phyloP scores from a whole-genome alignment of 2,797 vertebrate species.

The Xyrichtys novacula region DNA sequence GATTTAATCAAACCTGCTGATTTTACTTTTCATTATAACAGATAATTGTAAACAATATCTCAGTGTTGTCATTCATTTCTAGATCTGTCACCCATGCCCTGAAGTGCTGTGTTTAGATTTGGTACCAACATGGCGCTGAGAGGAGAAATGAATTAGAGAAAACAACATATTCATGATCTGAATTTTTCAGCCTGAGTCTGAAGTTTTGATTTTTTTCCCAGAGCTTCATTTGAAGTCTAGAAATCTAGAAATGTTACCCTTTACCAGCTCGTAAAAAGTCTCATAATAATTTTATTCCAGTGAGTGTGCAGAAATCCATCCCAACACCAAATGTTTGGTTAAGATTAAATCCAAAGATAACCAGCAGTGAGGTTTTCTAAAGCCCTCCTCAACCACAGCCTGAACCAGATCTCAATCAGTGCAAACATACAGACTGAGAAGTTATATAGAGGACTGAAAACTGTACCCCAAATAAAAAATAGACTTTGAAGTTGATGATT shows the following conservation, averaged over 20 bases:
- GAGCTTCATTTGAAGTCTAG: neutral
- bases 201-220: neutral
- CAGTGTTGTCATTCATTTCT: no score
- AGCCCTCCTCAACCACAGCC: conserved; percentile 35
- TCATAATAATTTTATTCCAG: neutral
- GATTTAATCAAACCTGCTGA: no score
- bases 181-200: no score
- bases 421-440: conserved; percentile 52
- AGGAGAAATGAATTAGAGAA: no score
- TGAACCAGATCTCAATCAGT: conserved; percentile 63
- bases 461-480: neutral
- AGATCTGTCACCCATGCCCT: no score
- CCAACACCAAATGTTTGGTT: conserved; percentile 20
- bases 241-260: neutral
- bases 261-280: neutral
- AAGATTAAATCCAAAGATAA: conserved; percentile 14
- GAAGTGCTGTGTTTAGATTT: no score
- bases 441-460: conserved; percentile 8
- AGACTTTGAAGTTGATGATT: conserved; percentile 23
- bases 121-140: no score
- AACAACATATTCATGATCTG: no score
- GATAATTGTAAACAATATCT: no score
- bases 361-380: conserved; percentile 18
- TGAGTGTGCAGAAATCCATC: conserved; percentile 5
- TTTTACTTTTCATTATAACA: no score